These are phyloP conservation scores for Andrena chrysosceles DNA, from an alignment of 2,888 invertebrate genomes.

Conservation along the genomic window DNA sequence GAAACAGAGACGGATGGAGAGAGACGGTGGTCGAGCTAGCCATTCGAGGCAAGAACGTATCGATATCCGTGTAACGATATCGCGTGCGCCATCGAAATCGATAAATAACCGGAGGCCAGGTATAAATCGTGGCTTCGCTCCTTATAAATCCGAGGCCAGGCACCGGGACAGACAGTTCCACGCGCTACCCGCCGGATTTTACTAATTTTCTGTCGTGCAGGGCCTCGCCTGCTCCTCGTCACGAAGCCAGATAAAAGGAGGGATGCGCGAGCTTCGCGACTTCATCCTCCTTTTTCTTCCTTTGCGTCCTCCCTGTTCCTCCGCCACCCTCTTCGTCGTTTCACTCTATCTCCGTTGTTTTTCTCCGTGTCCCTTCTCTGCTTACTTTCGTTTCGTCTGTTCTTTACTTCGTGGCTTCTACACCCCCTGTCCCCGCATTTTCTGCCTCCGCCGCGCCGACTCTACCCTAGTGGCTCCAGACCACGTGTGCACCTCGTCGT, in stretches of 20 bases:
- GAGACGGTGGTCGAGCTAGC: constrained; percentile 24
- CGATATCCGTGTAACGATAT: constrained; percentile 84
- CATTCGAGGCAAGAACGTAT: constrained; percentile 75
- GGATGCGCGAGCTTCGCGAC: constrained; percentile 67
- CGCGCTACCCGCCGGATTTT: constrained; percentile 80
- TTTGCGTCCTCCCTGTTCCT: constrained; percentile 26
- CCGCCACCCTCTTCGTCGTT: constrained; percentile 25
- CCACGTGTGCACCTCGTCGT: constrained; percentile 73
- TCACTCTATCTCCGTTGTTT: constrained; percentile 47
- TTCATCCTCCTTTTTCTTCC: constrained; percentile 47
- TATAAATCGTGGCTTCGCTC: constrained; percentile 83
- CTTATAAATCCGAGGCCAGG: constrained; percentile 82
- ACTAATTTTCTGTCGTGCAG: constrained; percentile 83
- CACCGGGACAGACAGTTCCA: constrained; percentile 80
- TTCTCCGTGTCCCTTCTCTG: constrained; percentile 48
- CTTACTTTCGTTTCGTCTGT: constrained; percentile 28
- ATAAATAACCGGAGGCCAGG: constrained; percentile 81
- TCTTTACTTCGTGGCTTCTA: constrained; percentile 44
- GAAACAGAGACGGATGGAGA: constrained; percentile 16
- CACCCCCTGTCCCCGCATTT: constrained; percentile 26
- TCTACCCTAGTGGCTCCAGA: constrained; percentile 13
- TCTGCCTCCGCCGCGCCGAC: constrained; percentile 21
- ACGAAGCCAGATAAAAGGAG: constrained; percentile 73
- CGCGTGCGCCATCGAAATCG: constrained; percentile 83
- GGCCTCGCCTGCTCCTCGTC: constrained; percentile 72